Evolutionary conservation across 1,140 invertebrate genomes (phyloP).

Genomic region (Neuroterus valhalla): DNA sequence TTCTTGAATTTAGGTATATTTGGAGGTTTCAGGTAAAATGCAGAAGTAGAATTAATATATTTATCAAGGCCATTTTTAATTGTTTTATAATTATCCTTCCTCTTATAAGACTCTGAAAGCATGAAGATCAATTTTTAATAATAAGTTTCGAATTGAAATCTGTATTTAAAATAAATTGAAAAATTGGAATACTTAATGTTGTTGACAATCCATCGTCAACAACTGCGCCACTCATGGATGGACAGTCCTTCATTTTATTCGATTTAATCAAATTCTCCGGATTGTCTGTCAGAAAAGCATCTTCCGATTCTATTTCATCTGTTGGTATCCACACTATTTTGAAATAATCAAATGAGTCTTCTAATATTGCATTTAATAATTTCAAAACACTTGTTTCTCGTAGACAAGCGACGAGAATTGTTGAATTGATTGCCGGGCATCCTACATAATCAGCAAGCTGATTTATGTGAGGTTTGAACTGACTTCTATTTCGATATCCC

Average conservation of each 20-base stretch:
- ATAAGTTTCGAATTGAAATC: too few species aligned
- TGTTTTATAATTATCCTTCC: background rate
- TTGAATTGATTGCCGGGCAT: background rate
- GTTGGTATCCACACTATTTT: conserved; percentile 11
- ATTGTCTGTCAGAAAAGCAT: conserved; percentile 7
- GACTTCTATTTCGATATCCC: background rate
- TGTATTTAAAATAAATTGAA: background rate
- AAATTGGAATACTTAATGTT: background rate
- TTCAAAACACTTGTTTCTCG: conserved; percentile 3
- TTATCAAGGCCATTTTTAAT: background rate
- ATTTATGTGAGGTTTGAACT: background rate
- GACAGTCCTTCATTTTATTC: conserved; percentile 1
- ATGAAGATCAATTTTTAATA: background rate
- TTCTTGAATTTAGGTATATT: background rate
- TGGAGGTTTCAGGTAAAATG: background rate
- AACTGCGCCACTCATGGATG: background rate
- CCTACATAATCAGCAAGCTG: background rate
- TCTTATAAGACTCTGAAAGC: background rate
- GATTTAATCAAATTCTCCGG: background rate
- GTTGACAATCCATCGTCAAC: background rate
- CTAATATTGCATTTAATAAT: background rate
- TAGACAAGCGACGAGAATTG: background rate
- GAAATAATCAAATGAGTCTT: background rate
- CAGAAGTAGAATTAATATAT: conserved; percentile 13
- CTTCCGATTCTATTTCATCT: background rate